Base-by-base conservation (phyloP, 2,888 invertebrate species). In the Athalia cordata region DNA sequence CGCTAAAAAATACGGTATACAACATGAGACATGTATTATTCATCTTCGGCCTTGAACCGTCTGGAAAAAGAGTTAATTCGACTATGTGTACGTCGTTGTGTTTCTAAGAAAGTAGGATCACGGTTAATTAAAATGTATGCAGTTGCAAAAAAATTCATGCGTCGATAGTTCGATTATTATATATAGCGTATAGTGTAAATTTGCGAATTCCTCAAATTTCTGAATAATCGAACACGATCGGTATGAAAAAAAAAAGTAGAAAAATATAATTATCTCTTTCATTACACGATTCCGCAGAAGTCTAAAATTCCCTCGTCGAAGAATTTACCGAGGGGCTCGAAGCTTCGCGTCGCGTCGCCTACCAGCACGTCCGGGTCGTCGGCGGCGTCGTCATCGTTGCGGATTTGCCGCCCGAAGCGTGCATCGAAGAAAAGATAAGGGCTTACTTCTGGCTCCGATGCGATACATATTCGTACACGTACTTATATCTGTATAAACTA, bases 11-110 rank as follows among this genome's bases (percentile, higher is more conserved):
- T 9, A 13, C 45, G 52, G 47, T 52, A 68, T 55, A 11, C 29
- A 29, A 55, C 29, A n/a, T 15, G n/a, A 52, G 55, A 29, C 45
- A 29, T 55, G 43, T 29, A 13, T 55, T 6, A 11, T 64, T n/a
- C 29, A 6, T n/a, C 8, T n/a, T 5, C 64, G 62, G 62, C 67
- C 67, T 67, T 67, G 50, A 52, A 67, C 13, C 68, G 55, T 9
- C 9, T 52, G 29, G 68, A 68, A 68, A 68, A 68, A 68, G 68
- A 47, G 68, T 68, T 68, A 29, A 29, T 29, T 29, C 29, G 29
- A 29, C 29, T 29, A 52, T 11, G 68, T 50, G 52, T 52, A 68
- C 50, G 68, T 68, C 52, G 55, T 68, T 29, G 29, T 29, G 29
- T 29, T 68, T 68, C 68, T 67, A 7, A 49, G 66, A 66, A 66